Evolutionary conservation across 1,140 invertebrate genomes (phyloP).

Genomic region (Hylaeus volcanicus): DNA sequence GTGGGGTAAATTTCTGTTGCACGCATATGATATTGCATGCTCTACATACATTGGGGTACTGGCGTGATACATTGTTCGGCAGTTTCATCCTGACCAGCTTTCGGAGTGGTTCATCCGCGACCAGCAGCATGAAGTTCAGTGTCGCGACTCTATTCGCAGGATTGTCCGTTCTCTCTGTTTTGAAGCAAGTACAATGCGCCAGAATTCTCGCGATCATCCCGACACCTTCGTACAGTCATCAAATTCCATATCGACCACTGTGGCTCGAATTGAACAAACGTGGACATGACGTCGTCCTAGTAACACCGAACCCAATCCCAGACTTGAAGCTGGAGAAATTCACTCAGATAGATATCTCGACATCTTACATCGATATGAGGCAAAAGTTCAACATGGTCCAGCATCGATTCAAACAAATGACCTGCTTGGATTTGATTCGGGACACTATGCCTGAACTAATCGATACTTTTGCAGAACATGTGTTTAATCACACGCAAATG

Average conservation of each 20-base stretch:
- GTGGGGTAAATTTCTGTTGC: too few relatives aligned
- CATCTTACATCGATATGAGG: not conserved
- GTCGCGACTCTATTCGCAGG: not conserved
- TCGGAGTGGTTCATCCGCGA: accelerated
- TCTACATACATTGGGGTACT: too few relatives aligned
- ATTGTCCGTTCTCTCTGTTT: not conserved
- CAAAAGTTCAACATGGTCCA: not conserved
- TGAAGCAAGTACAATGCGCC: slow-evolving; percentile 47
- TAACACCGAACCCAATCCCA: slow-evolving; percentile 72
- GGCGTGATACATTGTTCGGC: not conserved
- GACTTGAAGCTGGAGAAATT: slow-evolving; percentile 61
- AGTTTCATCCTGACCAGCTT: not conserved
- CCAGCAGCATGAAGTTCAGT: not conserved
- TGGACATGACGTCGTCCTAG: slow-evolving; percentile 78
- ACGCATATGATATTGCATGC: too few relatives aligned
- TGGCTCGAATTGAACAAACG: slow-evolving; percentile 69
- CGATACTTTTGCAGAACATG: not conserved
- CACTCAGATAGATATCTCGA: slow-evolving; percentile 55
- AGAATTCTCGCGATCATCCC: slow-evolving; percentile 81
- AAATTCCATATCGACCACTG: slow-evolving; percentile 78
- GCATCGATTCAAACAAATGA: not conserved
- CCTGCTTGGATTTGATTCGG: not conserved
- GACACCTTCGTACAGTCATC: slow-evolving; percentile 82
- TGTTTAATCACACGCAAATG: slow-evolving; percentile 50
- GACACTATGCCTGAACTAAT: not conserved